A percentile compares a stretch with the other conserved stretches of the same genome.
Conservation (phyloP, 2,113 vertebrate genomes). For the Tupaia tana region DNA sequence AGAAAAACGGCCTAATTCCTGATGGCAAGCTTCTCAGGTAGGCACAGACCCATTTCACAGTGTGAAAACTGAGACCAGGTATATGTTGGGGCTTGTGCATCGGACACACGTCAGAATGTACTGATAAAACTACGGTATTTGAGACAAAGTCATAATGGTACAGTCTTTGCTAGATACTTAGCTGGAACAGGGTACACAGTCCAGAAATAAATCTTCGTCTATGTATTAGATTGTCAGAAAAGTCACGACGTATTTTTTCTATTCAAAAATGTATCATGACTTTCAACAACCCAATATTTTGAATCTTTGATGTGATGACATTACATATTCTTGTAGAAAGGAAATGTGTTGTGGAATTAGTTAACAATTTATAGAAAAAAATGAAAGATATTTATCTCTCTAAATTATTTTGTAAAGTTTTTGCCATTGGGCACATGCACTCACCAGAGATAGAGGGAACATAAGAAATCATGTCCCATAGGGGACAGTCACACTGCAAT, state of each 20-base stretch:
- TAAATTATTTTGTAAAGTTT: too few relatives aligned
- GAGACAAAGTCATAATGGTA: background rate
- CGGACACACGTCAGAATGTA: background rate
- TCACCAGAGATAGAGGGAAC: too few relatives aligned
- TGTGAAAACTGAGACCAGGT: background rate
- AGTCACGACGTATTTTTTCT: too few relatives aligned
- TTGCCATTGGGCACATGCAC: too few relatives aligned
- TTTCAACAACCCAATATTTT: background rate
- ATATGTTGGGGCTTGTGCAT: background rate
- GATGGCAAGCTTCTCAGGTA: too few relatives aligned
- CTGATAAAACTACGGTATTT: background rate
- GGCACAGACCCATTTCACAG: background rate
- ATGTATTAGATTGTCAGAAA: background rate
- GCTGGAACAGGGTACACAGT: background rate
- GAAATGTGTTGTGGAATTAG: background rate
- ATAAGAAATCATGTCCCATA: too few relatives aligned
- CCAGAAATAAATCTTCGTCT: background rate
- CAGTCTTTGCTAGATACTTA: slow-evolving; percentile 3
- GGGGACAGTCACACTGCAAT: too few relatives aligned
- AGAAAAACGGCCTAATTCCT: background rate
- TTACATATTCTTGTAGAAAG: background rate
- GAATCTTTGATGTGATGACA: background rate
- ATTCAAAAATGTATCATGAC: too few relatives aligned
- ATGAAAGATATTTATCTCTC: background rate
- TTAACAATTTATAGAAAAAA: background rate